Base-by-base conservation (phyloP, 2,113 vertebrate species). In the Xerus inauris region DNA sequence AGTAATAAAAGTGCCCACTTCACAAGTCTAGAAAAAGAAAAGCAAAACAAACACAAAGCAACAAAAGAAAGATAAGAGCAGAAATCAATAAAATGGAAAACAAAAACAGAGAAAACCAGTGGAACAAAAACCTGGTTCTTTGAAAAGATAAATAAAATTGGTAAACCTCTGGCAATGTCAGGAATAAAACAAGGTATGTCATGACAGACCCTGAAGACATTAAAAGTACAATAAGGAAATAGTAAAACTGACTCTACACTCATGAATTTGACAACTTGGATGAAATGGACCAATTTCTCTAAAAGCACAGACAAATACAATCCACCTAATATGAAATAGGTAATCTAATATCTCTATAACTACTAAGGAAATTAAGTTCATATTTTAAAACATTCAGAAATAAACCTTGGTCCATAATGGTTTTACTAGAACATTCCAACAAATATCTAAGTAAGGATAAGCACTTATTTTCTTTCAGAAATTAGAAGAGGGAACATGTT, bases 381-480 rank as follows among this genome's bases (percentile, higher is more conserved):
- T 87, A 47, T 47, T 81, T 91, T n/a, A 9, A 83, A 84, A 69
- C 22, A 51, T 47, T 76, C 79, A 49, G 42, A 89, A 35, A 54
- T 2, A 87, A 79, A 59, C 69, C 62, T 8, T 38, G 47, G 16
- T 19, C 51, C 40, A 79, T 42, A 77, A 57, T 47, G 32, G 16
- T 71, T 79, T 71, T 67, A 79, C 20, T 76, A 26, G 47, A 64
- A 76, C 16, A 88, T 77, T 62, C 49, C 30, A 75, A 40, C 77
- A 83, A 92, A 76, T 47, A 69, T 83, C 88, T 67, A 59, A 82
- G 67, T 88, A 20, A 88, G 40, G 83, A 88, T 49, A 47, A 76
- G 64, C 47, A 65, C 67, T 45, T 62, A 45, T 47, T 87, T 47
- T 81, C 67, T 67, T 24, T 57, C 38, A 75, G 32, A 87, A 81